Conservation (phyloP, 2,888 invertebrate genomes). For the Drosophila yooni region DNA sequence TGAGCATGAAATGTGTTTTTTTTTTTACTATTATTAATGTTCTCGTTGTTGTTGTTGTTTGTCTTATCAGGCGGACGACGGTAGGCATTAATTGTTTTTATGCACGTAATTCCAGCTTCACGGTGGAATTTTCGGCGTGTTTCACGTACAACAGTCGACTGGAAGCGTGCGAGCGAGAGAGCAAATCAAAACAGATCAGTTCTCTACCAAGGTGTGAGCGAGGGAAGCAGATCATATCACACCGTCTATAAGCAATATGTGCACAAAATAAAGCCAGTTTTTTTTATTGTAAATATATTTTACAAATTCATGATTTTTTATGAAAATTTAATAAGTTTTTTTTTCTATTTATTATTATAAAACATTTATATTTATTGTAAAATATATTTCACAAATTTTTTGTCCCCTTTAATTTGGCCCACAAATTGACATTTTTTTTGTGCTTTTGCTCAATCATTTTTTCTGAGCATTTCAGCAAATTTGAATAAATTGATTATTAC, state of each 20-base stretch:
- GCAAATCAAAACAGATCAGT: neutral
- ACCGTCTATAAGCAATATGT: constrained; percentile 7
- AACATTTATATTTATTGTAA: neutral
- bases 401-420: constrained; percentile 19
- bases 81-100: constrained; percentile 34
- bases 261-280: neutral
- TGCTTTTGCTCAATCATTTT: neutral
- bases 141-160: constrained; percentile 26
- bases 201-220: neutral
- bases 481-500: constrained; percentile 54
- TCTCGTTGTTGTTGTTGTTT: constrained; percentile 9
- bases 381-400: neutral
- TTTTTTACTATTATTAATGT: neutral
- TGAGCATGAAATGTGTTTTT: constrained; percentile 34
- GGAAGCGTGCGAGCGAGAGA: neutral
- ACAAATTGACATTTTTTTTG: constrained; percentile 37
- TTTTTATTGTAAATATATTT: neutral
- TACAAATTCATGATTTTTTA: neutral
- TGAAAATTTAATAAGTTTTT: neutral
- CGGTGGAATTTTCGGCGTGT: constrained; percentile 34
- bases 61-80: constrained; percentile 42
- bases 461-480: constrained; percentile 55
- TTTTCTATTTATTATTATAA: neutral
- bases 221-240: constrained; percentile 8
- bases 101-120: constrained; percentile 44